Percentiles rank a stretch among this genome's conserved stretches.
These are phyloP conservation scores for Drosophila equinoxialis DNA, from an alignment of 1,140 invertebrate genomes.

Conservation along the genomic window DNA sequence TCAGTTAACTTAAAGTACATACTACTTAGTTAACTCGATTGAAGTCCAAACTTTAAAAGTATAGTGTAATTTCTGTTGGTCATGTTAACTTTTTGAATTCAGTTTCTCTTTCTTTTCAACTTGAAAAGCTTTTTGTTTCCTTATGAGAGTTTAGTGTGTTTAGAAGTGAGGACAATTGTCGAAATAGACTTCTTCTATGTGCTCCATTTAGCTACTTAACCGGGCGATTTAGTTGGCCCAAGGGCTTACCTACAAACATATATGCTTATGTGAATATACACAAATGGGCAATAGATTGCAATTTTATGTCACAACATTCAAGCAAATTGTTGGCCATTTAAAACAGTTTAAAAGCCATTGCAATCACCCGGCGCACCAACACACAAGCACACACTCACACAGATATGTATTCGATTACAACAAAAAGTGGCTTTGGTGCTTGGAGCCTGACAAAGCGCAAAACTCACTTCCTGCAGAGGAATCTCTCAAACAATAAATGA, in stretches of 20 bases:
- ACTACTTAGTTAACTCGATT: background rate
- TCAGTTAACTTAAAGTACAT: background rate
- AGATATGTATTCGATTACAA: slow-evolving; percentile 37
- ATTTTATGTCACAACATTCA: slow-evolving; percentile 76
- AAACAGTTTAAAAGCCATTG: slow-evolving; percentile 64
- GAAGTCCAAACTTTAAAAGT: background rate
- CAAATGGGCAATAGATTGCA: slow-evolving; percentile 74
- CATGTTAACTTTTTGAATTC: background rate
- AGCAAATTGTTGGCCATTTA: slow-evolving; percentile 74
- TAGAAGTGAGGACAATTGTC: slow-evolving; percentile 19
- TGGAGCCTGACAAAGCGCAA: slow-evolving; percentile 33
- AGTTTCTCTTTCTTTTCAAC: background rate
- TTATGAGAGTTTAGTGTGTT: slow-evolving; percentile 17
- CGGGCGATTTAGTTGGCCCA: slow-evolving; percentile 20
- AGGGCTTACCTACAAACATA: slow-evolving; percentile 42
- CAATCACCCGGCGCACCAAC: slow-evolving; percentile 21
- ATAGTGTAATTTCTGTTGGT: background rate
- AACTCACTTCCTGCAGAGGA: slow-evolving; percentile 20
- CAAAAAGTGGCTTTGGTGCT: slow-evolving; percentile 32
- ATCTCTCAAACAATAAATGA: slow-evolving; percentile 61
- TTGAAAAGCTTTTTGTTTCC: slow-evolving; percentile 4
- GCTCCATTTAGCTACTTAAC: slow-evolving; percentile 56
- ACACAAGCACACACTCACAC: slow-evolving; percentile 9
- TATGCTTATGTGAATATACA: slow-evolving; percentile 2
- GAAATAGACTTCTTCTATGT: slow-evolving; percentile 49